These are phyloP conservation scores for Drosophila jambulina DNA, from an alignment of 1,140 invertebrate genomes.

Conservation along the genomic window DNA sequence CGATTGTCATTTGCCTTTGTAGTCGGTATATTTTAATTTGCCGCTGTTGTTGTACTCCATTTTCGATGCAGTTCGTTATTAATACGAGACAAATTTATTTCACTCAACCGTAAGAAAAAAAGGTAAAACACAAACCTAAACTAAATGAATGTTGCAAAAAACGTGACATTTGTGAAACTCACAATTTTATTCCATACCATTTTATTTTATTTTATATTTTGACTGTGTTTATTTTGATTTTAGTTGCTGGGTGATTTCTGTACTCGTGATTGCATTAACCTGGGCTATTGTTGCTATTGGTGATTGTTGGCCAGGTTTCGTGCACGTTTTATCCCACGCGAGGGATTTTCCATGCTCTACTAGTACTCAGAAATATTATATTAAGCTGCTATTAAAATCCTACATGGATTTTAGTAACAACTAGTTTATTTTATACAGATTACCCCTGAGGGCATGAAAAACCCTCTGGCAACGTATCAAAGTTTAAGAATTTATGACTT, in stretches of 20 bases:
- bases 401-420: neutral
- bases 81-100: constrained; percentile 46
- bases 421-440: no score
- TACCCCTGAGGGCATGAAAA: neutral
- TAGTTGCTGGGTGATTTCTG: constrained; percentile 24
- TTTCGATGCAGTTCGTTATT: constrained; percentile 45
- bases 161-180: constrained; percentile 69
- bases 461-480: neutral
- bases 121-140: constrained; percentile 30
- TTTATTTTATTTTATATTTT: constrained; percentile 18
- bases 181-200: constrained; percentile 40
- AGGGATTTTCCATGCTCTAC: constrained; percentile 15
- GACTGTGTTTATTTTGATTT: constrained; percentile 14
- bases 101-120: neutral
- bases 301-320: constrained; percentile 20
- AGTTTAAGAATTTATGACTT: neutral
- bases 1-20: constrained; percentile 48
- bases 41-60: constrained; percentile 25
- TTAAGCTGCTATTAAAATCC: neutral
- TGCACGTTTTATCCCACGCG: constrained; percentile 56
- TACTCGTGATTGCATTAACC: constrained; percentile 20
- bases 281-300: constrained; percentile 20
- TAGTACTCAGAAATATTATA: neutral
- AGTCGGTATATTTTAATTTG: constrained; percentile 30
- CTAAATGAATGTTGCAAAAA: constrained; percentile 54